Evolutionary conservation across 2,113 vertebrate species (phyloP).

Genomic region (Larimichthys polyactis): DNA sequence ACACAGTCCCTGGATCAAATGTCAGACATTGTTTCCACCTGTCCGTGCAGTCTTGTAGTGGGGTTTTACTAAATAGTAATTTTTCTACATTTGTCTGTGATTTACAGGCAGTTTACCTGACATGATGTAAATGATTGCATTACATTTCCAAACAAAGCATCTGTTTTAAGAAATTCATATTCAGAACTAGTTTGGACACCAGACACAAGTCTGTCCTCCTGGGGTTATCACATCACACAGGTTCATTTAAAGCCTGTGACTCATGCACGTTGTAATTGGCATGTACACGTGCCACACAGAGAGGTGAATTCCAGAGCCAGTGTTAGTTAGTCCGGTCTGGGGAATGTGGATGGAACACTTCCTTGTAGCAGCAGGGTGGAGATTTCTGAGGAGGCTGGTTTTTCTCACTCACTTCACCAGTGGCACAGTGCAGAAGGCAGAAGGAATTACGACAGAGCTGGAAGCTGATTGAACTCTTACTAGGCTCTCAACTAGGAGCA

Average conservation of each 20-base stretch:
- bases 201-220: neutral
- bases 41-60: neutral
- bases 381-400: slow-evolving; percentile 25
- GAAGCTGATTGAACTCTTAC: neutral
- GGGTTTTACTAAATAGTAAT: neutral
- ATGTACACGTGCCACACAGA: neutral
- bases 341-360: slow-evolving; percentile 64
- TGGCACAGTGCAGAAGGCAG: neutral
- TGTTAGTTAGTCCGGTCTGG: neutral
- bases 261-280: neutral
- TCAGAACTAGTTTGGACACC: neutral
- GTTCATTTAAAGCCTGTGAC: neutral
- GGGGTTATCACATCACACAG: neutral
- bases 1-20: too few species aligned
- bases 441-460: neutral
- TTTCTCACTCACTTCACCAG: slow-evolving; percentile 27
- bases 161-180: neutral
- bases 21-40: neutral
- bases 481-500: neutral
- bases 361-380: slow-evolving; percentile 68
- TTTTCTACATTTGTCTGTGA: neutral
- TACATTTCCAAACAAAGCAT: neutral
- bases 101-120: neutral
- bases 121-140: neutral
- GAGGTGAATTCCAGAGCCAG: slow-evolving; percentile 48